Conservation (phyloP, 2,888 invertebrate genomes). For the Melanophora roralis region DNA sequence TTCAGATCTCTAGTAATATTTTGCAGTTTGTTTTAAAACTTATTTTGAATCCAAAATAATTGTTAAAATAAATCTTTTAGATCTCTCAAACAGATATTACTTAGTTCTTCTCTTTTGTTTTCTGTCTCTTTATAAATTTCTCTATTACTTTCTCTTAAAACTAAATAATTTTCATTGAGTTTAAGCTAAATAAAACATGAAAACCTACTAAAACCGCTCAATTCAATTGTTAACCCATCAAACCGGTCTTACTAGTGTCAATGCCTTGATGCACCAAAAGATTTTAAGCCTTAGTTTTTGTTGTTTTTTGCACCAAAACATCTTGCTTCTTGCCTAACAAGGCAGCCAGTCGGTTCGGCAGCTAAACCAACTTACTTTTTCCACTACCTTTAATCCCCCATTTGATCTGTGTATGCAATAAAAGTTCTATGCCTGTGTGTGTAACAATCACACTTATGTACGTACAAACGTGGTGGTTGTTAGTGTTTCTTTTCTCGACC, state of each 20-base stretch:
- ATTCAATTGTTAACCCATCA: conserved; percentile 66
- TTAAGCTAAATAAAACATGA: neutral
- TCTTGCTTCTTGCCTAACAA: conserved; percentile 50
- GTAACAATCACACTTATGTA: too few relatives aligned
- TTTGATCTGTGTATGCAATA: conserved; percentile 11
- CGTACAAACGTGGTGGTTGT: too few relatives aligned
- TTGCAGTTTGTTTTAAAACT: too few relatives aligned
- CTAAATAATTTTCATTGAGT: neutral
- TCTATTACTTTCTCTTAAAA: neutral
- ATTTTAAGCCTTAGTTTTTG: conserved; percentile 65
- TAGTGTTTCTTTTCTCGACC: neutral
- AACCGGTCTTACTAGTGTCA: conserved; percentile 75
- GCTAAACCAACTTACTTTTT: conserved; percentile 39
- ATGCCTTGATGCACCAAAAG: conserved; percentile 68
- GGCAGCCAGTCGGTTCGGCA: conserved; percentile 30
- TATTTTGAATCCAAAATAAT: too few relatives aligned
- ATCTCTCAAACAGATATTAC: neutral
- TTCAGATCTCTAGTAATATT: too few relatives aligned
- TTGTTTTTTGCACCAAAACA: conserved; percentile 55
- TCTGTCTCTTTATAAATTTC: too few relatives aligned
- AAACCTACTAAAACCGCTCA: conserved; percentile 50
- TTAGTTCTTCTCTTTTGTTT: too few relatives aligned
- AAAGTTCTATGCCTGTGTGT: conserved; percentile 8
- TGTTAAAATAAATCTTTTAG: too few relatives aligned
- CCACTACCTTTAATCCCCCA: conserved; percentile 28